Evolutionary conservation across 2,888 invertebrate genomes (phyloP).

Genomic region (Acrobeloides nanus): DNA sequence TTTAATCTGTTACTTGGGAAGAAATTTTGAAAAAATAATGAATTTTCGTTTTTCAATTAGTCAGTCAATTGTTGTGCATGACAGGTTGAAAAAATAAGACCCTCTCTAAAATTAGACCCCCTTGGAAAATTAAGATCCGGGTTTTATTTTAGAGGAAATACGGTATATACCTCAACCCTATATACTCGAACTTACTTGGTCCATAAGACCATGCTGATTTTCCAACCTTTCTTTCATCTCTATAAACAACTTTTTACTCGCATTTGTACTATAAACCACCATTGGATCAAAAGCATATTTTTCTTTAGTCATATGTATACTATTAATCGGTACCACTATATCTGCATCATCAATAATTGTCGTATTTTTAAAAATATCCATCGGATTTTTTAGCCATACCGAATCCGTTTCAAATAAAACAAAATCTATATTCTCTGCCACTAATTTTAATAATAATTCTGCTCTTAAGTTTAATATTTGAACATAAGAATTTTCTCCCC

Average conservation of each 20-base stretch:
- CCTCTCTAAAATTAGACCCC: no score
- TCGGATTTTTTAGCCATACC: slow-evolving; percentile 43
- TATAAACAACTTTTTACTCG: slow-evolving; percentile 24
- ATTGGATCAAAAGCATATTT: slow-evolving; percentile 42
- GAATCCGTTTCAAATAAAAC: slow-evolving; percentile 44
- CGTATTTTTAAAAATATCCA: slow-evolving; percentile 16
- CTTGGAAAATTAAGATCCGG: no score
- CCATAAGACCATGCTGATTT: slow-evolving; percentile 22
- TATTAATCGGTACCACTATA: slow-evolving; percentile 38
- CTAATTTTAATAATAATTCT: slow-evolving; percentile 24
- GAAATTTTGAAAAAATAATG: no score
- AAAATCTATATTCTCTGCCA: slow-evolving; percentile 17
- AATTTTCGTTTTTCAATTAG: no score
- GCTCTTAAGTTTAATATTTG: slow-evolving; percentile 35
- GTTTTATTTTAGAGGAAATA: no score
- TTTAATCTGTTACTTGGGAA: no score
- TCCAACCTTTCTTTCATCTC: slow-evolving; percentile 31
- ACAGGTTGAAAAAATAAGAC: no score
- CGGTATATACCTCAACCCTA: no score
- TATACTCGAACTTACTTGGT: slow-evolving; percentile 22
- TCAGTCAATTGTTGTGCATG: no score
- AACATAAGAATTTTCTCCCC: slow-evolving; percentile 40
- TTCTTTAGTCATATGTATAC: slow-evolving; percentile 15
- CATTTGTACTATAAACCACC: slow-evolving; percentile 36
- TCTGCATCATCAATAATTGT: slow-evolving; percentile 35